Evolutionary conservation across 2,797 vertebrate species (phyloP).

Genomic region (Chiroxiphia lanceolata): DNA sequence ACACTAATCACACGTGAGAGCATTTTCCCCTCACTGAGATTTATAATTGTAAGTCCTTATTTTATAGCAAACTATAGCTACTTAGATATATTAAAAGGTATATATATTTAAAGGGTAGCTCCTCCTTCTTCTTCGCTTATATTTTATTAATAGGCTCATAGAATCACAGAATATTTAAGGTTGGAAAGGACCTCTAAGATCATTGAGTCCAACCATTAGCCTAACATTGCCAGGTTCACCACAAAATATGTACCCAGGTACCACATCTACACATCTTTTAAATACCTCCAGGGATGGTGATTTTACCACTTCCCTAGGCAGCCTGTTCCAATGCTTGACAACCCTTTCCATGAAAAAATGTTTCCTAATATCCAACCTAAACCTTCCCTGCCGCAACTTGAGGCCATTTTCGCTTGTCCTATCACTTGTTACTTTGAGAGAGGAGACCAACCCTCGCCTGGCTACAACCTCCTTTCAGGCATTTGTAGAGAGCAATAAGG

Average conservation of each 20-base stretch:
- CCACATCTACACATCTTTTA: not conserved
- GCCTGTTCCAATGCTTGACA: not conserved
- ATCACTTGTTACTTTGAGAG: not conserved
- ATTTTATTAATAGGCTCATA: not conserved
- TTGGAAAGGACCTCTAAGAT: not conserved
- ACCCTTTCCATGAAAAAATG: not conserved
- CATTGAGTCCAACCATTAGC: not conserved
- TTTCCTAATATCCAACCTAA: not conserved
- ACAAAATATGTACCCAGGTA: not conserved
- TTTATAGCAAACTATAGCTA: not conserved
- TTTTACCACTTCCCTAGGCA: not conserved
- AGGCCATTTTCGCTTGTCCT: not conserved
- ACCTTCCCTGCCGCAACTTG: not conserved
- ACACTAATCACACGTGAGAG: not conserved
- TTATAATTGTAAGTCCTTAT: not conserved
- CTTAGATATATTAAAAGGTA: not conserved
- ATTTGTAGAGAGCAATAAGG: not conserved
- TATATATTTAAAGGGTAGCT: not conserved
- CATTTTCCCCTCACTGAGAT: not conserved
- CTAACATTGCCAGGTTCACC: not conserved
- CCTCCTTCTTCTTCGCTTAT: not conserved
- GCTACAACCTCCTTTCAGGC: not conserved
- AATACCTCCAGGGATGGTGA: not conserved
- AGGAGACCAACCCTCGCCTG: not conserved
- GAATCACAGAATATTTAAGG: not conserved